Percentiles rank a stretch among this genome's conserved stretches.
phyloP scores from a whole-genome alignment of 2,113 vertebrate species.

The Fulica atra region DNA sequence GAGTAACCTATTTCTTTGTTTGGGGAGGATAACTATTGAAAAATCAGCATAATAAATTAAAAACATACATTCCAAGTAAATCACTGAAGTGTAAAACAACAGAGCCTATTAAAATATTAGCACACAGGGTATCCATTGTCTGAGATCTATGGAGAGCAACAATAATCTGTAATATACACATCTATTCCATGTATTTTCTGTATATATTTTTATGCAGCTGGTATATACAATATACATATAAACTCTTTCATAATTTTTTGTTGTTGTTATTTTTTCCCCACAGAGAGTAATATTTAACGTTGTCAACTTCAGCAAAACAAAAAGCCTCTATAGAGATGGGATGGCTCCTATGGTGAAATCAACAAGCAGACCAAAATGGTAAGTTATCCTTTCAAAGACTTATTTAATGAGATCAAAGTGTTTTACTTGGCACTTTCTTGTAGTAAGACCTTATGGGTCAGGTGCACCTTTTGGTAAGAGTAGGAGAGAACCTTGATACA shows the following conservation, averaged over 20 bases:
- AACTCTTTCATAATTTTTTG: neutral
- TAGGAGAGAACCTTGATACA: neutral
- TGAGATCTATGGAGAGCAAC: neutral
- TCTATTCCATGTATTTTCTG: neutral
- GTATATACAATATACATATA: neutral
- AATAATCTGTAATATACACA: neutral
- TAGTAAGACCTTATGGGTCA: neutral
- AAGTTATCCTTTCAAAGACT: constrained; percentile 24
- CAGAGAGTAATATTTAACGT: constrained; percentile 98
- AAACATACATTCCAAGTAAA: neutral
- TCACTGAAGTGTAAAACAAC: neutral
- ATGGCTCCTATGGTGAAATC: constrained; percentile 98
- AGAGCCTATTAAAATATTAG: neutral
- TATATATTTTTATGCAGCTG: neutral
- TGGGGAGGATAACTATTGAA: neutral
- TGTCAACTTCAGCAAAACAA: constrained; percentile 99
- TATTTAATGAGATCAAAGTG: neutral
- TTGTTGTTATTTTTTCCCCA: neutral
- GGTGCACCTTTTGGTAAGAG: neutral
- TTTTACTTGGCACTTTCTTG: neutral
- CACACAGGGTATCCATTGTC: neutral
- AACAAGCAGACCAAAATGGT: constrained; percentile 95
- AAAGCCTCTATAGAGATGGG: constrained; percentile 97
- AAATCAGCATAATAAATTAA: neutral
- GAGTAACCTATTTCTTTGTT: neutral